Conservation (phyloP, 2,888 invertebrate genomes). For the Pandemis corylana region DNA sequence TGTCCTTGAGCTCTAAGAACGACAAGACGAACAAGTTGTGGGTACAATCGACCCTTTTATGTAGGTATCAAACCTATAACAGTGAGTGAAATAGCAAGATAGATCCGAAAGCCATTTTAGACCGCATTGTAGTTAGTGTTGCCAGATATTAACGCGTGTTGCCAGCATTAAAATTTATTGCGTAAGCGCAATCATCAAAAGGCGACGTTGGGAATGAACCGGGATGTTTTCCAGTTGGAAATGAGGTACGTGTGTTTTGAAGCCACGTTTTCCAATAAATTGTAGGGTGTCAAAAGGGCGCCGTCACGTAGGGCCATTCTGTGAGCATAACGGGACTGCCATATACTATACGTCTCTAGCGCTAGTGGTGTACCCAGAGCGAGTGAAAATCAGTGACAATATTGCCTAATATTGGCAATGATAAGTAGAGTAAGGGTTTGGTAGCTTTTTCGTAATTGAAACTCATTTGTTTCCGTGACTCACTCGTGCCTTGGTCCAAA, state of each 20-base stretch:
- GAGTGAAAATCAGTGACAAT: neutral
- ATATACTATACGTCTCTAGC: conserved; percentile 26
- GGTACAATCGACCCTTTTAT: too few relatives aligned
- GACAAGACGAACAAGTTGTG: too few relatives aligned
- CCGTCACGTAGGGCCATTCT: conserved; percentile 64
- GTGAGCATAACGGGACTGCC: conserved; percentile 54
- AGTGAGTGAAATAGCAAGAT: too few relatives aligned
- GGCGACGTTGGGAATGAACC: neutral
- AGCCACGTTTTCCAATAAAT: conserved; percentile 72
- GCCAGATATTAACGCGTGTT: neutral
- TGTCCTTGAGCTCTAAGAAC: too few relatives aligned
- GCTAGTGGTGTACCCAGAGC: conserved; percentile 15
- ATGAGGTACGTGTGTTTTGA: conserved; percentile 52
- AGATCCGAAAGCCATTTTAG: too few relatives aligned
- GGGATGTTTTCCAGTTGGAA: conserved; percentile 47
- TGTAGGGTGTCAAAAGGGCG: conserved; percentile 61
- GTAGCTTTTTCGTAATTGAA: too few relatives aligned
- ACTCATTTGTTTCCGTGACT: too few relatives aligned
- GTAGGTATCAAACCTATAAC: too few relatives aligned
- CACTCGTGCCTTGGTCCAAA: too few relatives aligned
- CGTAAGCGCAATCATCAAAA: conserved; percentile 11
- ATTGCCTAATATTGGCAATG: neutral
- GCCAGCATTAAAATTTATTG: neutral
- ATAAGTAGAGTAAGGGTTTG: neutral
- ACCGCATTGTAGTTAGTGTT: too few relatives aligned